Conservation (phyloP, 2,113 vertebrate species). For the Cyanoliseus patagonus region DNA sequence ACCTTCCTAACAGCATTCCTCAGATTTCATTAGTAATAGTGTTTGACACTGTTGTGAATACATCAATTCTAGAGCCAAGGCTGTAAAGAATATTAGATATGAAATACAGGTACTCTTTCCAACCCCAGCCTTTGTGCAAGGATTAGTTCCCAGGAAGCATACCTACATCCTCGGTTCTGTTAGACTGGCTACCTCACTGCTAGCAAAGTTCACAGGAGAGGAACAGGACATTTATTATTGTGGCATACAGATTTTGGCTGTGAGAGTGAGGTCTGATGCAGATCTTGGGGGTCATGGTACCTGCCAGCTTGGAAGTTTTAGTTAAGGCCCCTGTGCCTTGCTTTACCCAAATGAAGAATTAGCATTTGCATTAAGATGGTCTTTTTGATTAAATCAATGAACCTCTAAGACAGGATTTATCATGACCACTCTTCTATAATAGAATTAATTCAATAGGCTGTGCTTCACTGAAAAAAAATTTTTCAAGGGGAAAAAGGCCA, state of each 20-base stretch:
- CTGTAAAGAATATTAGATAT: not conserved
- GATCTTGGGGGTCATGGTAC: not conserved
- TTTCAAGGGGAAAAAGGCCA: not conserved
- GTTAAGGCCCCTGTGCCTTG: not conserved
- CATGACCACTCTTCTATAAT: not conserved
- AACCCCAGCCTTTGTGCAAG: not conserved
- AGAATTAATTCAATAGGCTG: not conserved
- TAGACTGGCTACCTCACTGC: not conserved
- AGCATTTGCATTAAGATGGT: not conserved
- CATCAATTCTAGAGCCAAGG: not conserved
- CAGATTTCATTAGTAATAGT: not conserved
- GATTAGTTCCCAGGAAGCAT: not conserved
- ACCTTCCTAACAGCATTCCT: not conserved
- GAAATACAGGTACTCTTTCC: not conserved
- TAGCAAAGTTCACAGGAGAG: not conserved
- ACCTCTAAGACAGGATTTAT: not conserved
- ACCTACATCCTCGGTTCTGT: not conserved
- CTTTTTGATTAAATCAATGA: slow-evolving; percentile 4
- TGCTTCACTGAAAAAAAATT: not conserved
- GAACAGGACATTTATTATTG: not conserved
- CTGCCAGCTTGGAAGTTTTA: not conserved
- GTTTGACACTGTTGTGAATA: not conserved
- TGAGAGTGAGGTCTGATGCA: not conserved
- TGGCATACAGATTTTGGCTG: not conserved
- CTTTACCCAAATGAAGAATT: not conserved